Conservation (phyloP, 2,113 vertebrate genomes). For the Aegithalos caudatus region DNA sequence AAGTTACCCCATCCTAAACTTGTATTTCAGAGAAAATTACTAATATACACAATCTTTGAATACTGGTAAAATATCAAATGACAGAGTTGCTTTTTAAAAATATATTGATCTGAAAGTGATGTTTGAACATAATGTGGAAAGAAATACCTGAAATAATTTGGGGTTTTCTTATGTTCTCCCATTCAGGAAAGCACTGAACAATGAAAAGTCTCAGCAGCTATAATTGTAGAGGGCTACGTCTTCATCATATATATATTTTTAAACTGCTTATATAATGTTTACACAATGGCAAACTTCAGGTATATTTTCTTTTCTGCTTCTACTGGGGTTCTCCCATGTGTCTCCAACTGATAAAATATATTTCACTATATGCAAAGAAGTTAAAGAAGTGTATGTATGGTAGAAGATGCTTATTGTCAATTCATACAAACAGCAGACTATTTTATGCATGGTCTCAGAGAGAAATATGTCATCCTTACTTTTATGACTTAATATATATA, state of each 20-base stretch:
- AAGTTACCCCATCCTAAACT: neutral
- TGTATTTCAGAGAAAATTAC: neutral
- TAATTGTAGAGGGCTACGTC: rapidly evolving
- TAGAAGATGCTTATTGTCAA: neutral
- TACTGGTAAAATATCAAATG: neutral
- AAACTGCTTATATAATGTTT: neutral
- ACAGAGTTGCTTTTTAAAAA: neutral
- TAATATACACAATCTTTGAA: neutral
- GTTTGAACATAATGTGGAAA: neutral
- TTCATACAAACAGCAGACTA: neutral
- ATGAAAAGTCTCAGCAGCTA: neutral
- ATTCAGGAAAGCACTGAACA: neutral
- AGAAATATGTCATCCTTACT: neutral
- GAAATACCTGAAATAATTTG: neutral
- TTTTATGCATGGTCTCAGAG: neutral
- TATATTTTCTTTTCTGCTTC: neutral
- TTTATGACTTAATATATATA: neutral
- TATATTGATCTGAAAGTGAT: neutral
- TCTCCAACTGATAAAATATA: neutral
- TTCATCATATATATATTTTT: neutral
- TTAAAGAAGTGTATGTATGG: neutral
- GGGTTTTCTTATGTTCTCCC: neutral
- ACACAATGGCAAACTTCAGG: neutral
- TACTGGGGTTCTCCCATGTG: neutral
- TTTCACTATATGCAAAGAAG: neutral